Conservation (phyloP, 2,113 vertebrate genomes). For the Protomyctophum bolini region DNA sequence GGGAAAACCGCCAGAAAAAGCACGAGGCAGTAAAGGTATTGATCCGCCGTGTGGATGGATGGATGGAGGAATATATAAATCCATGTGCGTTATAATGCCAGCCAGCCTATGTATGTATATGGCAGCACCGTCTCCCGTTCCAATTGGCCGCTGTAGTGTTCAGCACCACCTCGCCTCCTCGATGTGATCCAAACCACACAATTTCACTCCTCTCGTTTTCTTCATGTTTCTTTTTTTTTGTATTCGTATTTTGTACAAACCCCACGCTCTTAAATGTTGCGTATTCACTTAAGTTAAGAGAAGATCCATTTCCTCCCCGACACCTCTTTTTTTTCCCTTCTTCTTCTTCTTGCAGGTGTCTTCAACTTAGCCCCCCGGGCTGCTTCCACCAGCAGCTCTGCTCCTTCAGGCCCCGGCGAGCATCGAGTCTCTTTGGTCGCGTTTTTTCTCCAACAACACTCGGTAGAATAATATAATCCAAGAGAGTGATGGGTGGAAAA, state of each 20-base stretch:
- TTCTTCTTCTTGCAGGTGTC: slow-evolving; percentile 29
- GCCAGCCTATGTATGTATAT: not conserved
- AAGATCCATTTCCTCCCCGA: not conserved
- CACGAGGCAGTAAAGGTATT: slow-evolving; percentile 46
- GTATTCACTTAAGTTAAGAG: too few relatives aligned
- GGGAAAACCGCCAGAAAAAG: slow-evolving; percentile 45
- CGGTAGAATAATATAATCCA: too few relatives aligned
- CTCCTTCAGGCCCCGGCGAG: too few relatives aligned
- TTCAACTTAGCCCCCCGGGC: slow-evolving; percentile 50
- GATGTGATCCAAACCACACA: slow-evolving; percentile 31
- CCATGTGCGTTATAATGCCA: slow-evolving; percentile 53
- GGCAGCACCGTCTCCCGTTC: slow-evolving; percentile 46
- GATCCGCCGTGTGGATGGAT: slow-evolving; percentile 58
- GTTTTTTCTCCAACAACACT: too few relatives aligned
- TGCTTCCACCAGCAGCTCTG: too few relatives aligned
- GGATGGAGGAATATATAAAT: slow-evolving; percentile 65
- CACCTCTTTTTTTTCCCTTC: not conserved
- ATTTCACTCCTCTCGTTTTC: slow-evolving; percentile 21
- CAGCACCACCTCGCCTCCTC: slow-evolving; percentile 44
- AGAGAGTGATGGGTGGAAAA: too few relatives aligned
- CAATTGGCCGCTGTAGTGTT: slow-evolving; percentile 39
- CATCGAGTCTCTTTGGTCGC: too few relatives aligned
- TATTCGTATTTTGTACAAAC: not conserved
- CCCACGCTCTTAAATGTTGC: not conserved
- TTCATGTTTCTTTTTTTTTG: not conserved